Base-by-base conservation (phyloP, 1,140 invertebrate genomes). In the Chlorops oryzae region DNA sequence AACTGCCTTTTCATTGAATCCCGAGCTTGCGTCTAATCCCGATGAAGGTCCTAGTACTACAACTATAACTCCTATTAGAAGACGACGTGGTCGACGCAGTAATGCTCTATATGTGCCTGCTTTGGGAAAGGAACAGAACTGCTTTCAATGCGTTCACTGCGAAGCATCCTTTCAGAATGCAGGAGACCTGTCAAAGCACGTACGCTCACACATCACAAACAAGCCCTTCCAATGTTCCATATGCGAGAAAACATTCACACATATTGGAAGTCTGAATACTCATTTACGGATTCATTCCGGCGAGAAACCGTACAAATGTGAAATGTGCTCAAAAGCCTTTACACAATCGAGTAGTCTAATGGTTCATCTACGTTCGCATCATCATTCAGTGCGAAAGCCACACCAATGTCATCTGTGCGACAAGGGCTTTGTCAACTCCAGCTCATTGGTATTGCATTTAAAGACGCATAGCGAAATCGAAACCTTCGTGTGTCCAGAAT, bases 241-340 rank as follows among this genome's bases (percentile, higher is more conserved):
- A 34, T 74, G 73, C 55, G 59, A 73, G 32, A 73, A 74, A 54
- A 59, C 62, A 12, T 75, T 74, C 47, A 85, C 85, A 2, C 86
- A 85, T 64, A 86, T 83, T 45, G 84, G 83, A 56, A 90, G 90
- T 65, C 76, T 92, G 2, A 83, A 86, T 41, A 84, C 87, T 12
- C 92, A 96, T 63, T 73, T 92, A 38, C 78, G 92, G 10, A 92
- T 92, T 49, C 92, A 96, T 59, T 65, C 61, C 53, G 68, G 68
- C 7, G 68, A 72, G 50, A 70, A 72, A 50, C 66, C 65, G 2
- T 71, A 73, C 50, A 70, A 69, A 54, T 74, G 72, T 50, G 64
- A 74, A 23, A 43, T 73, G 3, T 74, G 72, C 35, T 54, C 61
- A 2, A 78, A 86, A 61, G 72, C 80, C 2, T 91, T 91, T 59